Conservation (phyloP, 2,888 invertebrate species). For the Eupithecia insigniata region DNA sequence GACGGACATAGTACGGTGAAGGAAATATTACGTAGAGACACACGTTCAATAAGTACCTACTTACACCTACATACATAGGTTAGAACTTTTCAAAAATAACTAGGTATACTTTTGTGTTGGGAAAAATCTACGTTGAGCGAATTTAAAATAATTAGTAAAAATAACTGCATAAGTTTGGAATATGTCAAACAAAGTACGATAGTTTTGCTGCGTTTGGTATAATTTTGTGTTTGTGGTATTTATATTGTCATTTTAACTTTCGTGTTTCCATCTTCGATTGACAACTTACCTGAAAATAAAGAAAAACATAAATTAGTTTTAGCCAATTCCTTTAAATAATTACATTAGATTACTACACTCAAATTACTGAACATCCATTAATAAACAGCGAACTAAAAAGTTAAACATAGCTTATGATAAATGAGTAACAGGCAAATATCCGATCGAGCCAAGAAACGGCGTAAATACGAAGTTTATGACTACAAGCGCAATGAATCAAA, state of each 20-base stretch:
- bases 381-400: slow-evolving; percentile 29
- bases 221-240: not conserved
- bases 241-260: not conserved
- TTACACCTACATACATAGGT: not conserved
- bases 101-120: not conserved
- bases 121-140: not conserved
- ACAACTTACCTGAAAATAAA: slow-evolving; percentile 36
- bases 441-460: slow-evolving; percentile 72
- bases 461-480: slow-evolving; percentile 70
- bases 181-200: not conserved
- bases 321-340: not conserved
- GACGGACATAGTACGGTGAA: not conserved
- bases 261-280: not conserved
- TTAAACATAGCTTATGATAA: slow-evolving; percentile 54
- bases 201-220: not conserved
- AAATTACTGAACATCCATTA: not conserved
- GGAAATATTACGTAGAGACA: not conserved
- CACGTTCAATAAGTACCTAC: not conserved
- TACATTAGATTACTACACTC: not conserved
- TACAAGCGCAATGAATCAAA: slow-evolving; percentile 81
- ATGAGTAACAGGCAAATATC: slow-evolving; percentile 57
- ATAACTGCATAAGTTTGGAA: not conserved
- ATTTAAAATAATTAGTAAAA: not conserved
- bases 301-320: not conserved
- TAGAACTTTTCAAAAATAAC: too few relatives aligned